Percentiles rank a stretch among this genome's conserved stretches.
Conservation (phyloP, 2,113 vertebrate species). For the Gallinago paraguaiae region DNA sequence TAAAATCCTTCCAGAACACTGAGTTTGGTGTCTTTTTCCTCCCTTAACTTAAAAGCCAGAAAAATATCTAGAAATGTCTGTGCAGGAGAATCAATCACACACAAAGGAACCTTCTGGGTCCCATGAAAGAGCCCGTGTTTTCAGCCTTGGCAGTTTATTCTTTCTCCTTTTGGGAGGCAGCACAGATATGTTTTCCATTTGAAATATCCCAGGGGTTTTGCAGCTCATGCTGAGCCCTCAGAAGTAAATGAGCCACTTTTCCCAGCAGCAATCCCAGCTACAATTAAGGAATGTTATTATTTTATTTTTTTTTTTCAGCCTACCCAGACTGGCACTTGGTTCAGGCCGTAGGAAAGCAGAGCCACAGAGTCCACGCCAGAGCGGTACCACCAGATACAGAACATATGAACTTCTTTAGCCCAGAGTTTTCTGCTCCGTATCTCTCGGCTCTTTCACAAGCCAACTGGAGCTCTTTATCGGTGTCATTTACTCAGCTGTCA, state of each 20-base stretch:
- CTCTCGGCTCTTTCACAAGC: background rate
- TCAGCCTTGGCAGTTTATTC: constrained; percentile 31
- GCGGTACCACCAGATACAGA: background rate
- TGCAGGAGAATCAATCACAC: constrained; percentile 27
- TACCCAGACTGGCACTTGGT: background rate
- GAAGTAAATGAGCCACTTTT: constrained; percentile 24
- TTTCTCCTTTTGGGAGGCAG: constrained; percentile 20
- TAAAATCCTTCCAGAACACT: background rate
- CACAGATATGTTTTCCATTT: constrained; percentile 44
- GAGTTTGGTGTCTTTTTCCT: background rate
- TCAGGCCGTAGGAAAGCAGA: background rate
- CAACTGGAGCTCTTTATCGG: background rate
- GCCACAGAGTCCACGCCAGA: background rate
- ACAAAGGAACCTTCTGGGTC: constrained; percentile 21
- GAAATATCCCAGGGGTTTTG: background rate
- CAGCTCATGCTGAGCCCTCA: constrained; percentile 20
- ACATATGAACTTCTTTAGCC: background rate
- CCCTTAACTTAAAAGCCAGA: background rate
- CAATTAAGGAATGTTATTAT: background rate
- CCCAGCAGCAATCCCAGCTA: constrained; percentile 1
- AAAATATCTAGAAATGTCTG: background rate
- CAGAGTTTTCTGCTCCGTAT: background rate
- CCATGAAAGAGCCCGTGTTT: background rate
- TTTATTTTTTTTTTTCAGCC: background rate
- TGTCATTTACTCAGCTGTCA: constrained; percentile 20